A percentile compares a stretch with the other conserved stretches of the same genome.
Evolutionary conservation across 2,113 vertebrate genomes (phyloP).

Genomic region (Siphamia tubifer): DNA sequence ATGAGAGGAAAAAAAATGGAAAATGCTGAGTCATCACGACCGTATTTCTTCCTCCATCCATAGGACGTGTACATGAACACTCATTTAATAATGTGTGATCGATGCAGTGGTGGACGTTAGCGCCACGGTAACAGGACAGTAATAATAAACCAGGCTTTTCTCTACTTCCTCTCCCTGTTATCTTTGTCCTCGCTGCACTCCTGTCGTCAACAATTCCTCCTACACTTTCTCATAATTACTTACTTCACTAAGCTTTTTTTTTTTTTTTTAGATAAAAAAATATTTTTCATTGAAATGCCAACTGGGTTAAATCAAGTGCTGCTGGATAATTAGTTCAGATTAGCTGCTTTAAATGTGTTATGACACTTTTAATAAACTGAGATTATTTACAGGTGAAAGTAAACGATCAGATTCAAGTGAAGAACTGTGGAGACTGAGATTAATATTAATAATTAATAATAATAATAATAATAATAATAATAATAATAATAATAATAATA

Average conservation of each 20-base stretch:
- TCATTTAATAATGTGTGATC: conserved; percentile 18
- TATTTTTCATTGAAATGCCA: not conserved
- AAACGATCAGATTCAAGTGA: not conserved
- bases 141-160: not conserved
- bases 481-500: too few relatives aligned
- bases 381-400: conserved; percentile 5
- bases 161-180: not conserved
- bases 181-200: not conserved
- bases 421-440: not conserved
- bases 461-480: too few relatives aligned
- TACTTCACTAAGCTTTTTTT: not conserved
- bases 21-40: not conserved
- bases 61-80: not conserved
- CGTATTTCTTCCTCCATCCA: not conserved
- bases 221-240: conserved; percentile 21
- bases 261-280: not conserved
- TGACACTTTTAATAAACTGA: conserved; percentile 25
- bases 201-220: conserved; percentile 14
- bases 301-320: conserved; percentile 15
- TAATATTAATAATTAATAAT: too few relatives aligned
- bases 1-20: not conserved
- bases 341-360: conserved; percentile 32
- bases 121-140: not conserved
- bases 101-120: not conserved
- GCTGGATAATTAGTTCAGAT: conserved; percentile 8